Percentiles rank a stretch among this genome's conserved stretches.
Evolutionary conservation across 2,888 invertebrate genomes (phyloP).

Genomic region (Oscheius sp.): DNA sequence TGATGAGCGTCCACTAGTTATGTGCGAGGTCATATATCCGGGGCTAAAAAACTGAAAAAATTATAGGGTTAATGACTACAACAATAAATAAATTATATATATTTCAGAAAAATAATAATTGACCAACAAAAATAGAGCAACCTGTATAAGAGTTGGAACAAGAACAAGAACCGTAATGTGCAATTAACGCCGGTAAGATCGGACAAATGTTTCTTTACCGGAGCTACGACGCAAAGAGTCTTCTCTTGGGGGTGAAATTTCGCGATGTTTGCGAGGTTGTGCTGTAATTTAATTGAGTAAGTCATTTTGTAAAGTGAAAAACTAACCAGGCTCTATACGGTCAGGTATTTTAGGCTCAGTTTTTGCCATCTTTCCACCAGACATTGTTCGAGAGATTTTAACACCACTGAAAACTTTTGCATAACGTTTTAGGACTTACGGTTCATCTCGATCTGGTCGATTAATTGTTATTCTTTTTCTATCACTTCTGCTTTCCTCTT

Average conservation of each 20-base stretch:
- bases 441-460: not conserved
- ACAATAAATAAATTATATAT: not conserved
- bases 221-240: constrained; percentile 2
- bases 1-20: no score
- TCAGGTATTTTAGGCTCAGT: not conserved
- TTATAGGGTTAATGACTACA: not conserved
- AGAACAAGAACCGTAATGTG: not conserved
- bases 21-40: constrained; percentile 9
- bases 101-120: not conserved
- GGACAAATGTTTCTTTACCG: not conserved
- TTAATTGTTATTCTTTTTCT: constrained; percentile 31
- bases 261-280: constrained; percentile 1
- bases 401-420: not conserved
- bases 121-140: no score
- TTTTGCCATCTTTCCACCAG: not conserved
- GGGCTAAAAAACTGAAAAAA: not conserved
- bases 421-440: not conserved
- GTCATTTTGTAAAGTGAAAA: not conserved
- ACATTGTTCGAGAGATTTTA: constrained; percentile 7
- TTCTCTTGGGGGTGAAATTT: constrained; percentile 8
- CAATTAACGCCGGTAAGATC: not conserved
- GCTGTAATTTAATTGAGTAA: not conserved
- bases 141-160: no score
- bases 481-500: constrained; percentile 19
- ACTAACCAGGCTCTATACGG: not conserved